These are phyloP conservation scores for Caenorhabditis doughertyi DNA, from an alignment of 2,888 invertebrate species.

Conservation along the genomic window DNA sequence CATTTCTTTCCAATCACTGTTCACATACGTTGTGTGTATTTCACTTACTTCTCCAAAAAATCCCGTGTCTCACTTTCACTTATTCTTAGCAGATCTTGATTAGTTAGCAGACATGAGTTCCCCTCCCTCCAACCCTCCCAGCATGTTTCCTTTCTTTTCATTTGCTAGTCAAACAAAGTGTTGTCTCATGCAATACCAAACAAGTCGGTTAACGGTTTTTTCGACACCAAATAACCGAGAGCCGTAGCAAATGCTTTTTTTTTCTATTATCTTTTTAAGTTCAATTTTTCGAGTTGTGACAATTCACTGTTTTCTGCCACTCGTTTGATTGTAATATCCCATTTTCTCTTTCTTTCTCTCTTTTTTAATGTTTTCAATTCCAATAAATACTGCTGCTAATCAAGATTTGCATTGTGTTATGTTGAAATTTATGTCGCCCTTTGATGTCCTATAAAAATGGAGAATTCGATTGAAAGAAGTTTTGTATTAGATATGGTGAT, in stretches of 20 bases:
- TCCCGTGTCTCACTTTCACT: constrained; percentile 51
- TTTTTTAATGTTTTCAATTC: background rate
- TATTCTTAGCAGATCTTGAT: constrained; percentile 64
- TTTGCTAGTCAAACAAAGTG: constrained; percentile 50
- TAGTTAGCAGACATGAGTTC: constrained; percentile 39
- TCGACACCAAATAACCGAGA: constrained; percentile 46
- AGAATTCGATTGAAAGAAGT: too few relatives aligned
- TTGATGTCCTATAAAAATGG: too few relatives aligned
- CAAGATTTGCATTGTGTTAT: constrained; percentile 35
- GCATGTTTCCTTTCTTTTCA: constrained; percentile 7
- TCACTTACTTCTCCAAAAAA: background rate
- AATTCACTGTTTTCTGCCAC: constrained; percentile 13
- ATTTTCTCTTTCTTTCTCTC: constrained; percentile 4
- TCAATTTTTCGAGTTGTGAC: too few relatives aligned
- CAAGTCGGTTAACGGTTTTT: constrained; percentile 43
- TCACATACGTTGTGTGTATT: constrained; percentile 19
- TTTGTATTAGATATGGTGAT: too few relatives aligned
- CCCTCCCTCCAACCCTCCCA: background rate
- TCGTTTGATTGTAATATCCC: constrained; percentile 46
- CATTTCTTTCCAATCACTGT: background rate
- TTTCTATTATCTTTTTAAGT: background rate
- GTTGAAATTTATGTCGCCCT: too few relatives aligned
- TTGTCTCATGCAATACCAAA: constrained; percentile 63
- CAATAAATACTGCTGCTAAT: constrained; percentile 57
- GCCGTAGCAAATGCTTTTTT: constrained; percentile 18